Conservation (phyloP, 2,888 invertebrate species). For the Ophion costatus region DNA sequence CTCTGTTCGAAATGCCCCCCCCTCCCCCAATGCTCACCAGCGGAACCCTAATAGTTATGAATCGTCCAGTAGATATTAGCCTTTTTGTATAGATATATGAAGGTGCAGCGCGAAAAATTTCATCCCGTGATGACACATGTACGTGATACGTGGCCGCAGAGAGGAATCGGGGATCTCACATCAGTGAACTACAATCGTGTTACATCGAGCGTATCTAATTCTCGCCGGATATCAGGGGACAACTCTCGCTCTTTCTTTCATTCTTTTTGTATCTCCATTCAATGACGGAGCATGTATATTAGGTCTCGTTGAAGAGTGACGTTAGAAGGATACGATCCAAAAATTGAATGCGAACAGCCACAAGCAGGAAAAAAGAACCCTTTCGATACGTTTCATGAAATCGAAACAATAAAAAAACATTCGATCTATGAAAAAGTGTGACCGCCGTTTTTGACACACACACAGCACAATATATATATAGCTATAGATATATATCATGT, state of each 20-base stretch:
- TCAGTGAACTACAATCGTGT: slow-evolving; percentile 64
- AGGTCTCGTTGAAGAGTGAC: slow-evolving; percentile 39
- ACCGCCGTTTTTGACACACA: not conserved
- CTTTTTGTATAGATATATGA: not conserved
- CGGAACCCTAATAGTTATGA: not conserved
- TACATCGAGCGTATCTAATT: slow-evolving; percentile 62
- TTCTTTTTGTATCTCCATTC: slow-evolving; percentile 37
- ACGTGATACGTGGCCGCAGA: slow-evolving; percentile 33
- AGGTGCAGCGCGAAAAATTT: slow-evolving; percentile 12
- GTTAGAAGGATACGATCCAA: slow-evolving; percentile 7
- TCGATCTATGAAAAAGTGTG: not conserved
- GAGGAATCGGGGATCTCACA: slow-evolving; percentile 63
- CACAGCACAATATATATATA: no score
- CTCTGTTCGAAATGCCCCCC: not conserved
- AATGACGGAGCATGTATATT: slow-evolving; percentile 31
- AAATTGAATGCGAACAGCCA: not conserved
- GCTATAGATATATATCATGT: no score
- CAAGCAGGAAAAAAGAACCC: not conserved
- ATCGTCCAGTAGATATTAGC: not conserved
- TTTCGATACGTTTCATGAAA: not conserved
- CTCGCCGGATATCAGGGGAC: slow-evolving; percentile 44
- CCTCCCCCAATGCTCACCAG: not conserved
- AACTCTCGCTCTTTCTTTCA: slow-evolving; percentile 10
- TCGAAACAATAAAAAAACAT: not conserved
- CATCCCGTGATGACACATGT: slow-evolving; percentile 53